phyloP scores from a whole-genome alignment of 2,113 vertebrate species.

The Cyprinodon variegatus region DNA sequence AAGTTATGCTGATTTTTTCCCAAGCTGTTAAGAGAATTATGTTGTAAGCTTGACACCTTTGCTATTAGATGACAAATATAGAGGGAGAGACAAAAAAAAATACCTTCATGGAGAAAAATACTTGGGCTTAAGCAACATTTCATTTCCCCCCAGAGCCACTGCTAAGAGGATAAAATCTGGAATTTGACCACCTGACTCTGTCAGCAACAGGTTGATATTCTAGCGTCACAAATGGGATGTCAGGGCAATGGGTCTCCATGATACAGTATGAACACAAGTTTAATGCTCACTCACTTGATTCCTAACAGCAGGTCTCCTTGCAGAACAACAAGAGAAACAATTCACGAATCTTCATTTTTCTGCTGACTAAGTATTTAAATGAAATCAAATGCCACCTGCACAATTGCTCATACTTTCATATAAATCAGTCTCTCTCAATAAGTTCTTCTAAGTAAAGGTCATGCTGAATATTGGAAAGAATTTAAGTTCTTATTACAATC shows the following conservation, averaged over 20 bases:
- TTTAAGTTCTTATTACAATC: conserved; percentile 3
- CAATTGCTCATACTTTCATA: conserved; percentile 54
- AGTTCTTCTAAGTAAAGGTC: conserved; percentile 48
- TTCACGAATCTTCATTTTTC: conserved; percentile 11
- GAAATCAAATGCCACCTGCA: conserved; percentile 71
- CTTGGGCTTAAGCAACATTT: conserved; percentile 36
- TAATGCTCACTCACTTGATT: not conserved
- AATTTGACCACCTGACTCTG: conserved; percentile 29
- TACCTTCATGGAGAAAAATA: conserved; percentile 22
- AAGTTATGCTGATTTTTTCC: conserved; percentile 23
- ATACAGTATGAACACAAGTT: conserved; percentile 26
- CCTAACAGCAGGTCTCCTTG: not conserved
- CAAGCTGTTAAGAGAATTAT: conserved; percentile 30
- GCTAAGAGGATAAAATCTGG: conserved; percentile 45
- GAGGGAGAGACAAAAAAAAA: conserved; percentile 19
- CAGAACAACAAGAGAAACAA: conserved; percentile 7
- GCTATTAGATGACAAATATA: conserved; percentile 21
- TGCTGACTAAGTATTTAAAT: conserved; percentile 68
- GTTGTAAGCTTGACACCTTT: conserved; percentile 37
- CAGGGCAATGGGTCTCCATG: not conserved
- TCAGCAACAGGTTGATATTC: conserved; percentile 45
- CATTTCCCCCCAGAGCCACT: conserved; percentile 35
- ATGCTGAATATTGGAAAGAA: conserved; percentile 64
- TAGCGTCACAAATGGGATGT: conserved; percentile 19
- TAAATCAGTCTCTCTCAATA: conserved; percentile 50